Base-by-base conservation (phyloP, 2,797 vertebrate genomes). In the Heteromormyrus szaboi region DNA sequence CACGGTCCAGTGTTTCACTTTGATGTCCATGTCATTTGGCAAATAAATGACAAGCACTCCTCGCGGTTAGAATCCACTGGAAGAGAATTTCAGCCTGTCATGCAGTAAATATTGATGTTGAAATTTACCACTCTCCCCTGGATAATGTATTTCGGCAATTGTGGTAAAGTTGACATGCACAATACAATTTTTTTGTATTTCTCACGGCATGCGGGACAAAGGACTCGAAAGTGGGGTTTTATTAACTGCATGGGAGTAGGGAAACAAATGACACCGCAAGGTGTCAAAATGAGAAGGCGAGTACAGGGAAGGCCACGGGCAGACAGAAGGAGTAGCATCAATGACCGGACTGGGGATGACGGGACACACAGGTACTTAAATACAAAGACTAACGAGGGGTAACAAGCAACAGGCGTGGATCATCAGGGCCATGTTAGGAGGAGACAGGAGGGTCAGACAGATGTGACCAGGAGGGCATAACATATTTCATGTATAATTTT, bases 1-100 rank as follows among this genome's bases (percentile, higher is more conserved):
- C 89, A 50, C 54, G 72, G 72, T 65, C 54, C 72, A 84, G 44
- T 65, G 89, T 87, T 65, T 87, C 86, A 84, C 86, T 62, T 84
- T 89, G 89, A 89, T 84, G 86, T 83, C 86, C 72, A 22, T 33
- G 86, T 87, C 89, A 65, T 87, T 51, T 62, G 51, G 85, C 62
- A 56, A 89, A 89, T 89, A 76, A 76, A 86, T 48, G 85, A 85
- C n/a, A 29, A 17, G 29, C 3, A 22, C 81, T 81, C 79, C 51
- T 76, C 2, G 33, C 89, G 22, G 51, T n/a, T 19, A 17, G 62
- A 51, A 14, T 81, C 29, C 86, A 87, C 79, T 87, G 87, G 89
- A 87, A 89, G 56, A 59, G 85, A 87, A 89, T 87, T 81, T 65
- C 37, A 48, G 68, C 54, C 84, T 29, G 3, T 48, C 37, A 48